phyloP scores from a whole-genome alignment of 2,113 vertebrate genomes.

The Atractosteus spatula region DNA sequence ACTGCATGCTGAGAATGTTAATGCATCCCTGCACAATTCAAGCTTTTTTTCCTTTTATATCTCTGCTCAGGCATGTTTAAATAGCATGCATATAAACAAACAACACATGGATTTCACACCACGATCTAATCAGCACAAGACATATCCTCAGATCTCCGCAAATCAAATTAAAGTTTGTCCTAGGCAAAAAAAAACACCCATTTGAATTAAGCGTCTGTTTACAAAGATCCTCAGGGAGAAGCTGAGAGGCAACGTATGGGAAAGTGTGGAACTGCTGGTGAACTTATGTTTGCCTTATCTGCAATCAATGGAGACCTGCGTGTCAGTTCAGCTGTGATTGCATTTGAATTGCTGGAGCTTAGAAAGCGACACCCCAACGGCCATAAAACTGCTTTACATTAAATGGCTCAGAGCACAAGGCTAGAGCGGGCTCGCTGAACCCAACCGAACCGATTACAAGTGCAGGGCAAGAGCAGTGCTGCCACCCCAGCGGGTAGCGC shows the following conservation, averaged over 20 bases:
- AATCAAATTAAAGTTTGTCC: too few relatives aligned
- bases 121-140: too few relatives aligned
- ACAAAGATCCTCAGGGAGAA: too few relatives aligned
- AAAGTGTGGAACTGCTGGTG: constrained; percentile 30
- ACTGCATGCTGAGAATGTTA: too few relatives aligned
- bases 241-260: neutral
- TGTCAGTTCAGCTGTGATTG: constrained; percentile 51
- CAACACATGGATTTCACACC: too few relatives aligned
- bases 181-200: too few relatives aligned
- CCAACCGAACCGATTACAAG: constrained; percentile 21
- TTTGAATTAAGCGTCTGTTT: too few relatives aligned
- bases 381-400: constrained; percentile 31
- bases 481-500: constrained; percentile 5
- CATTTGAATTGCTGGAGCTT: constrained; percentile 50
- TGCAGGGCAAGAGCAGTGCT: constrained; percentile 1
- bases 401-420: constrained; percentile 28
- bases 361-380: constrained; percentile 37
- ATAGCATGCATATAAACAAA: too few relatives aligned
- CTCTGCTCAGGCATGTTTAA: too few relatives aligned
- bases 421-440: constrained; percentile 29
- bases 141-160: too few relatives aligned
- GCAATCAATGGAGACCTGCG: constrained; percentile 28
- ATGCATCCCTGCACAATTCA: too few relatives aligned
- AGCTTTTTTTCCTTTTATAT: too few relatives aligned
- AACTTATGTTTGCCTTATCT: constrained; percentile 37